Evolutionary conservation across 2,797 vertebrate genomes (phyloP), one percentile per base, ranked within the genome.

Genomic region (Lates japonicus): DNA sequence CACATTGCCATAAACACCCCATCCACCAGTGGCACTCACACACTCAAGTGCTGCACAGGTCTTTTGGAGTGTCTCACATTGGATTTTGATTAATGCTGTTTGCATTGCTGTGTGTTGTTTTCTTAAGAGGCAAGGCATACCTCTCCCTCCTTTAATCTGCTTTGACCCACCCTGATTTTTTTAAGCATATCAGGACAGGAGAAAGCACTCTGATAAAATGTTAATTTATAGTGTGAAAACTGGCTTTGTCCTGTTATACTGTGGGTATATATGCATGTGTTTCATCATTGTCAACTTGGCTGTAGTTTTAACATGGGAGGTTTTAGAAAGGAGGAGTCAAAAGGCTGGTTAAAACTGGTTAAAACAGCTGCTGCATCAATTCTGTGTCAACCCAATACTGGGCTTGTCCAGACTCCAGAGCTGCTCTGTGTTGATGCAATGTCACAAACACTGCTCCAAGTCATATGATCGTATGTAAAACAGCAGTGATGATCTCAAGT

Each of bases 51-150:
- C 55, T 65, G 58, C 12, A 70, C 51, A n/a, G n/a, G 35, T 37
- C 3, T 41, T 57, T 57, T 22, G 20, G 7, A 68, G 37, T 33
- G 19, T 64, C 68, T 88, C 35, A 70, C 9, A 84, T 19, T 78
- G 29, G 19, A 52, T 52, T 59, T 73, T 82, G 74, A 77, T 46
- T 69, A 58, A 80, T 62, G 58, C 19, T 77, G 65, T 87, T 87
- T 89, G 68, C 46, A 60, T 13, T 71, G 52, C 66, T 63, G 58
- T 25, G 55, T 69, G 81, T 69, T 91, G 86, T 91, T 92, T 91
- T 78, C 41, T 80, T 81, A 81, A 85, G 54, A 82, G 80, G 76
- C 59, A 87, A 68, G 67, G 77, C 75, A 60, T 22, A 76, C 79
- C 87, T 84, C 75, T 84, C 71, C 86, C 67, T 85, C 16, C 22